Base-by-base conservation (phyloP, 30 jellyfish, hydroid and myxozoan species). In the Morbakka virulenta region DNA sequence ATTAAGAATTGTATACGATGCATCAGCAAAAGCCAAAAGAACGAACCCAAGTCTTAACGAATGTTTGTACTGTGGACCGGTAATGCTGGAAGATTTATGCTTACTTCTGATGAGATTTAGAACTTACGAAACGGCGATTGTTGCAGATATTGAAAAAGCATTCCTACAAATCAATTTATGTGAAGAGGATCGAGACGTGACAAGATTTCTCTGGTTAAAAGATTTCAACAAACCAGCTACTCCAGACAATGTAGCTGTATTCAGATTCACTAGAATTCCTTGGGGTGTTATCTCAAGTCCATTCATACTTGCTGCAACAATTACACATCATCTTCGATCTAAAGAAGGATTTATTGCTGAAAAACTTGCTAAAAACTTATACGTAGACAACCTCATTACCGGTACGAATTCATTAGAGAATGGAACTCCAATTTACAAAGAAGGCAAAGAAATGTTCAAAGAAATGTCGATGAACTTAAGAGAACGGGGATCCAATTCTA, bases 111-210 rank as follows among this genome's bases (percentile, higher is more conserved):
- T 72, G 51, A 29, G 84, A 34, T 72, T 72, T 2, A 14, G 84
- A 17, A 48, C 50, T 1, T 23, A 72, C 50, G 51, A 72, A 34
- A 72, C 26, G 21, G 84, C 53, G 14, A 41, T 72, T 9, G 51
- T 72, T 24, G 84, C 84, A 4, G 84, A 47, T 50, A 72, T 72
- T 0, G n/a, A 76, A 35, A 28, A 76, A 50, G 87, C 77, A 61
- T 76, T 74, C 31, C 4, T 72, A 72, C 84, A 47, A 72, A 53
- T 72, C n/a, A 52, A 50, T 6, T 24, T 72, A 47, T 79, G 51
- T 17, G 57, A 49, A 24, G 51, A 72, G 51, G 84, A 72, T 25
- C 80, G 84, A 6, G 84, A 72, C 51, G 84, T 72, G 26, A 72
- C 84, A 32, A 29, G 84, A 41, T 50, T 72, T 30, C 0, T 72